phyloP scores from a whole-genome alignment of 1,140 invertebrate species.

The Leptonema lineaticorne region DNA sequence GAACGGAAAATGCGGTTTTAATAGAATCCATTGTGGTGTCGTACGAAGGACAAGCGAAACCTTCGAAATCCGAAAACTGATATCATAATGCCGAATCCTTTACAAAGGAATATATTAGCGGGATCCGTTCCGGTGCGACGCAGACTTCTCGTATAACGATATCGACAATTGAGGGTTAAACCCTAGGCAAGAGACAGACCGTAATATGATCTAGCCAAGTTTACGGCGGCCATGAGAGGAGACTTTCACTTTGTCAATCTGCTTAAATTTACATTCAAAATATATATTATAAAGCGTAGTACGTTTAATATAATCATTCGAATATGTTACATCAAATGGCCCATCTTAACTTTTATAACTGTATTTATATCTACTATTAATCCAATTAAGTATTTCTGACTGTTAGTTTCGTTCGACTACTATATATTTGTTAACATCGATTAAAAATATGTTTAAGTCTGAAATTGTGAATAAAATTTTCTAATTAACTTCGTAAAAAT shows the following conservation, averaged over 20 bases:
- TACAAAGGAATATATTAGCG: conserved; percentile 15
- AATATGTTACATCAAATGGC: no score
- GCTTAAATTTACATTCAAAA: neutral
- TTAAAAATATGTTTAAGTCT: no score
- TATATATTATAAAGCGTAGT: no score
- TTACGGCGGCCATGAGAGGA: neutral
- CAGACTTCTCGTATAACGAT: conserved; percentile 13
- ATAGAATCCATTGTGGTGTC: conserved; percentile 9
- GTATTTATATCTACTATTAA: no score
- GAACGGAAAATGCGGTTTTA: conserved; percentile 11
- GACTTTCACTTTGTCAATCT: neutral
- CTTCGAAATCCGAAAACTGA: conserved; percentile 2
- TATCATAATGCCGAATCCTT: conserved; percentile 6
- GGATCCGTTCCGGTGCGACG: neutral
- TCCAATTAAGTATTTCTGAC: no score
- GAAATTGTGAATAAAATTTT: no score
- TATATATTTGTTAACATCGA: no score
- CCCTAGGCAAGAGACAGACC: neutral
- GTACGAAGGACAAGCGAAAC: neutral
- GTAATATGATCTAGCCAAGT: conserved; percentile 3
- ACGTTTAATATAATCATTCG: no score
- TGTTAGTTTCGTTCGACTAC: no score
- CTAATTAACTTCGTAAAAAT: no score
- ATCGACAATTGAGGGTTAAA: conserved; percentile 12
- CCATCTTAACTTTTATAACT: no score